Evolutionary conservation across 2,888 invertebrate genomes (phyloP).

Genomic region (Chrysina gloriosa): DNA sequence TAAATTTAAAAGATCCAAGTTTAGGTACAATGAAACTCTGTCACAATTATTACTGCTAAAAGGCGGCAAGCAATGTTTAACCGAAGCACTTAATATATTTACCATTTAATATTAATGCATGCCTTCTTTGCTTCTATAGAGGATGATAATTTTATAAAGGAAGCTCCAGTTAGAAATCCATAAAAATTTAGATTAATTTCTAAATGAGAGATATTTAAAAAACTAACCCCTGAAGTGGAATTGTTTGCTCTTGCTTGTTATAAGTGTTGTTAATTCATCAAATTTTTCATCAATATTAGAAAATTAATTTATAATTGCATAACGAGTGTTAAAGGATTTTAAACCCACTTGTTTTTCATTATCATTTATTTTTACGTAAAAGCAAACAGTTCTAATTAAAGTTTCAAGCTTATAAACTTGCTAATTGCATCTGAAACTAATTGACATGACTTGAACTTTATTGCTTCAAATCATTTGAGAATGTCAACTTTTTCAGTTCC

Average conservation of each 20-base stretch:
- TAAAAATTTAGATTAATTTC: slow-evolving; percentile 48
- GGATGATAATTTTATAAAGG: slow-evolving; percentile 43
- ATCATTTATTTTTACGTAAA: neutral
- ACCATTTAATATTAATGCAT: slow-evolving; percentile 51
- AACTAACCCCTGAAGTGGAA: slow-evolving; percentile 51
- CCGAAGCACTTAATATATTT: slow-evolving; percentile 50
- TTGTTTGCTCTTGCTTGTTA: slow-evolving; percentile 47
- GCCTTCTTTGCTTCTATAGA: slow-evolving; percentile 46
- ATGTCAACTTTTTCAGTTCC: too few relatives aligned
- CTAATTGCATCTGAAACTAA: too few relatives aligned
- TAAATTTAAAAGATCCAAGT: slow-evolving; percentile 44
- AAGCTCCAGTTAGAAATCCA: slow-evolving; percentile 45
- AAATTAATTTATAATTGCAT: neutral
- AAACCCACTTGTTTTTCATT: neutral
- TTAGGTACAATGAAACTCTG: slow-evolving; percentile 43
- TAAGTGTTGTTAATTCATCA: slow-evolving; percentile 20
- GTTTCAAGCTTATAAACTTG: neutral
- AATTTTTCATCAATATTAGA: neutral
- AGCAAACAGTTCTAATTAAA: neutral
- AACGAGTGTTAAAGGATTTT: slow-evolving; percentile 19
- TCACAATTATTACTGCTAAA: slow-evolving; percentile 45
- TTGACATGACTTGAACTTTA: too few relatives aligned
- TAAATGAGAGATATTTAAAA: slow-evolving; percentile 43
- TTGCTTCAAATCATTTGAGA: too few relatives aligned
- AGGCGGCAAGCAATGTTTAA: slow-evolving; percentile 50